Conservation (phyloP, 2,888 invertebrate genomes). For the Steromphala cineraria region DNA sequence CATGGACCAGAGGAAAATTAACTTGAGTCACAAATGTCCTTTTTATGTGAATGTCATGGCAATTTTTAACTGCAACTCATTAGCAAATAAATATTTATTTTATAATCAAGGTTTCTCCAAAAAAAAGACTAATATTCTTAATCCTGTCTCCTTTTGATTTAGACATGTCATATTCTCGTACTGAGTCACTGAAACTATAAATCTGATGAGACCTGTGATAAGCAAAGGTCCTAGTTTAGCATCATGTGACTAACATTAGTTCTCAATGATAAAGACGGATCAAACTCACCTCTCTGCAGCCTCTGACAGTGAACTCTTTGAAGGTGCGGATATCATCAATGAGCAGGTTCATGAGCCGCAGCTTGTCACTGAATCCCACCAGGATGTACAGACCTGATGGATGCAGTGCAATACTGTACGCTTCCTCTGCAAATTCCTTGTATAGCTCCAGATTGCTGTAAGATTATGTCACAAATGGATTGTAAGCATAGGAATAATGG, state of each 20-base stretch:
- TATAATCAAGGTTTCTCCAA: too few relatives aligned
- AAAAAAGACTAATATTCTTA: background rate
- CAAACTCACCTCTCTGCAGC: conserved; percentile 81
- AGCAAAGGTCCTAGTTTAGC: too few relatives aligned
- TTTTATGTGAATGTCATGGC: background rate
- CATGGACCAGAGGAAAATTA: background rate
- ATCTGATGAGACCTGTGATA: too few relatives aligned
- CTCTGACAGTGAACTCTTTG: conserved; percentile 84
- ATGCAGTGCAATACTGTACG: conserved; percentile 86
- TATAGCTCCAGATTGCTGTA: conserved; percentile 81
- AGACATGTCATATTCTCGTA: too few relatives aligned
- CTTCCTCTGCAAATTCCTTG: conserved; percentile 88
- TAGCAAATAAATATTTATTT: background rate
- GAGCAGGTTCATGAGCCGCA: conserved; percentile 90
- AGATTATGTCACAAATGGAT: conserved; percentile 8
- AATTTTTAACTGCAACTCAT: background rate
- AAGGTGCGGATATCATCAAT: conserved; percentile 87
- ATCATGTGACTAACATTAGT: background rate
- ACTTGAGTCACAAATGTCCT: background rate
- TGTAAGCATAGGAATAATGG: background rate
- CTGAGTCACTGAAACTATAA: too few relatives aligned
- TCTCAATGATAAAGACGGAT: too few relatives aligned
- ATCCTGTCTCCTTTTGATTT: too few relatives aligned
- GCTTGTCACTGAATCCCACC: conserved; percentile 92
- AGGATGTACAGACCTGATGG: conserved; percentile 88